phyloP scores from a whole-genome alignment of 2,888 invertebrate species.

The Ormyrus nitidulus region DNA sequence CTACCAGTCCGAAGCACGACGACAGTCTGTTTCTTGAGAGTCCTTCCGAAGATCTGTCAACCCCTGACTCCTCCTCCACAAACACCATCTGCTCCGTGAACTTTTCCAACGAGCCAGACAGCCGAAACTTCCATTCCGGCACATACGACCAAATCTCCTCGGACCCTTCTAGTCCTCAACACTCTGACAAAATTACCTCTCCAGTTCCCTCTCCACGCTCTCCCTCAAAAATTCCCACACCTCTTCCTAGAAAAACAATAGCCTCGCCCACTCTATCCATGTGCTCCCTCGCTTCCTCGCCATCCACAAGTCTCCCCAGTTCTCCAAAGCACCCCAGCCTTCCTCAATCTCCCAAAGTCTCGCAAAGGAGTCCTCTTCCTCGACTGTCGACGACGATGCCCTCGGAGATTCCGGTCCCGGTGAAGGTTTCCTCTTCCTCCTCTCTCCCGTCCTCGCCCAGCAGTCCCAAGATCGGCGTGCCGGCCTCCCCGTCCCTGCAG shows the following conservation, averaged over 20 bases:
- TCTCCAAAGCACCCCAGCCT: conserved; percentile 51
- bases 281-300: conserved; percentile 45
- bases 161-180: not conserved
- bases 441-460: conserved; percentile 55
- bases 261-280: conserved; percentile 57
- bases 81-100: conserved; percentile 33
- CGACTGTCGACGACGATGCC: not conserved
- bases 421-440: conserved; percentile 41
- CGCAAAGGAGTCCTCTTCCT: not conserved
- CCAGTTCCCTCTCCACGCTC: conserved; percentile 62
- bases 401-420: conserved; percentile 52
- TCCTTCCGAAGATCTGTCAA: conserved; percentile 17
- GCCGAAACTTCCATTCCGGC: conserved; percentile 16
- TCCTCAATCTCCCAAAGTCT: conserved; percentile 31
- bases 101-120: conserved; percentile 21
- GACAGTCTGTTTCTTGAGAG: not conserved
- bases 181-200: no score
- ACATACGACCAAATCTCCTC: not conserved
- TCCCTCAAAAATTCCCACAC: conserved; percentile 72
- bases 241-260: conserved; percentile 68
- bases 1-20: conserved; percentile 13
- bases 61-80: conserved; percentile 12
- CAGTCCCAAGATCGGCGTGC: conserved; percentile 52
- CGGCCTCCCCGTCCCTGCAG: conserved; percentile 29
- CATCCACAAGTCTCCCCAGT: not conserved